Conservation (phyloP, 1,140 invertebrate genomes). For the Hylaeus volcanicus region DNA sequence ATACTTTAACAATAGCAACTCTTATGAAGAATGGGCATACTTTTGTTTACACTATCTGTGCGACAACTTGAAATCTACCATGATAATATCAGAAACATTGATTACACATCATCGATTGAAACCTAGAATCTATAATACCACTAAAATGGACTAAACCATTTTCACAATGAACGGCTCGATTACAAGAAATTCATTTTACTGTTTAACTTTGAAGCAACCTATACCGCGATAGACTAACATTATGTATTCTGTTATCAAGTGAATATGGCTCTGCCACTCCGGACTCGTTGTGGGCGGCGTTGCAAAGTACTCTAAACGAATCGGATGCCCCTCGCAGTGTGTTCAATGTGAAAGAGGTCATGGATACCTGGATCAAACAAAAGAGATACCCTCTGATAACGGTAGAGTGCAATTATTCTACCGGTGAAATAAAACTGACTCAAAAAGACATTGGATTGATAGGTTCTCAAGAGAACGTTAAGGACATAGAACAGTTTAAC, state of each 20-base stretch:
- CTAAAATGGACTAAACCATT: no score
- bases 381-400: conserved; percentile 86
- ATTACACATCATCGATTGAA: no score
- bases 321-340: conserved; percentile 68
- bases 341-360: conserved; percentile 79
- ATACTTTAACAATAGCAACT: no score
- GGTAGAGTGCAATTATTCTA: conserved; percentile 79
- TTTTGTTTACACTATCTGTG: no score
- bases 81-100: no score
- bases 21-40: no score
- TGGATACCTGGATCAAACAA: conserved; percentile 87
- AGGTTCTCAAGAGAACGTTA: conserved; percentile 57
- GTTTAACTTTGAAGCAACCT: neutral
- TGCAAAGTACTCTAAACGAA: conserved; percentile 82
- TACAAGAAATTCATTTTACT: neutral
- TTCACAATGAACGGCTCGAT: no score
- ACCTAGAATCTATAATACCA: no score
- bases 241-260: conserved; percentile 57
- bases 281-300: conserved; percentile 85
- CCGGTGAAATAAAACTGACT: conserved; percentile 75
- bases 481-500: neutral
- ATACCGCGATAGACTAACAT: neutral
- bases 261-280: conserved; percentile 82
- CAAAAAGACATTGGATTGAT: conserved; percentile 77
- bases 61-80: no score